phyloP scores from a whole-genome alignment of 2,888 invertebrate genomes.

The Zele albiditarsus region DNA sequence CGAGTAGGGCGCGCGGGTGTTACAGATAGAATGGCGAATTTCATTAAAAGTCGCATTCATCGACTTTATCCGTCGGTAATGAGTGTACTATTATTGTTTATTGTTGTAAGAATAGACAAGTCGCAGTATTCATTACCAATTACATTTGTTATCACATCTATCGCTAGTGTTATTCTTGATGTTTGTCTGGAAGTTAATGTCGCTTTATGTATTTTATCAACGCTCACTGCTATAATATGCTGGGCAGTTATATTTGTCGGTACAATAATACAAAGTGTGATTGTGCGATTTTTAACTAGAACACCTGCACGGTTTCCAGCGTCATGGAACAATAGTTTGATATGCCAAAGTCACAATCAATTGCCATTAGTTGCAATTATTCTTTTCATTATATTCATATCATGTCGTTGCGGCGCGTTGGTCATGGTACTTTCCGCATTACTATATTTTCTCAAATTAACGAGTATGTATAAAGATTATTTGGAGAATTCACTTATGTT shows the following conservation, averaged over 20 bases:
- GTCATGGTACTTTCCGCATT: conserved; percentile 74
- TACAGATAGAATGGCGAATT: conserved; percentile 65
- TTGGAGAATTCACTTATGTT: conserved; percentile 78
- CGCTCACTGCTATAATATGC: conserved; percentile 76
- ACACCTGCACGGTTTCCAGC: conserved; percentile 72
- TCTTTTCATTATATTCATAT: conserved; percentile 78
- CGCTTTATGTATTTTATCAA: conserved; percentile 69
- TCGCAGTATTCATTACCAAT: conserved; percentile 42
- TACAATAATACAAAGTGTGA: conserved; percentile 80
- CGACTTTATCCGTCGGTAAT: conserved; percentile 78
- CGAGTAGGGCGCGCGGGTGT: conserved; percentile 69
- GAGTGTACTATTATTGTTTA: conserved; percentile 73
- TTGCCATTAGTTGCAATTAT: conserved; percentile 81
- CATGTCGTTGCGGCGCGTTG: conserved; percentile 83
- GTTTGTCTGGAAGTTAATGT: conserved; percentile 61
- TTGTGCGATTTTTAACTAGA: conserved; percentile 76
- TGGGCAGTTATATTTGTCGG: conserved; percentile 80
- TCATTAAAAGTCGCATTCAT: conserved; percentile 70
- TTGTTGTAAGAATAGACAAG: conserved; percentile 63
- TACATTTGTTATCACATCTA: conserved; percentile 56
- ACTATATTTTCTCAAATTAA: conserved; percentile 76
- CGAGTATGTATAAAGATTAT: conserved; percentile 84
- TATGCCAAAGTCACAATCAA: conserved; percentile 76
- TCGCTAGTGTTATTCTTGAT: conserved; percentile 53
- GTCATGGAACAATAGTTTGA: conserved; percentile 78